Evolutionary conservation across 1,140 invertebrate species (phyloP).

Genomic region (Metopolophium dirhodum): DNA sequence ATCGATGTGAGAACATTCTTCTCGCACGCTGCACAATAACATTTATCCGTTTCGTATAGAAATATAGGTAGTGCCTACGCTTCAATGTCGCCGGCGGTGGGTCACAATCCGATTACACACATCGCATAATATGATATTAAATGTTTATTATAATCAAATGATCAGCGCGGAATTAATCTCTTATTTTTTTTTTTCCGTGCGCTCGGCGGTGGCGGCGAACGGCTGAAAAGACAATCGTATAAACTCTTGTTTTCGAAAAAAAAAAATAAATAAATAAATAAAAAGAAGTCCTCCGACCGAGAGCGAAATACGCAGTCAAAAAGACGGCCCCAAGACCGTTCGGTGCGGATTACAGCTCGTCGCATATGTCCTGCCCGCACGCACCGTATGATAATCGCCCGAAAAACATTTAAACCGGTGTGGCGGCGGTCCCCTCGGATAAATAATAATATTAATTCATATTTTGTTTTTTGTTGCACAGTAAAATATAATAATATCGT

Average conservation of each 20-base stretch:
- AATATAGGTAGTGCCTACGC: too few species aligned
- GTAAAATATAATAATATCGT: neutral
- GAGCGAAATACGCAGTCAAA: neutral
- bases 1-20: neutral
- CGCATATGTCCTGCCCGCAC: neutral
- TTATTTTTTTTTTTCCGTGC: neutral
- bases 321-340: neutral
- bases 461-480: neutral
- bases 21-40: neutral
- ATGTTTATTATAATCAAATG: neutral
- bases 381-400: neutral
- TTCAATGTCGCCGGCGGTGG: neutral
- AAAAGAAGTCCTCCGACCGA: neutral
- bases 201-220: neutral
- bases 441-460: slow-evolving; percentile 10
- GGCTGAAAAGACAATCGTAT: neutral
- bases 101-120: neutral
- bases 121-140: neutral
- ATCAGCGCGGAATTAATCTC: slow-evolving; percentile 9
- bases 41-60: neutral
- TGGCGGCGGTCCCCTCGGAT: neutral
- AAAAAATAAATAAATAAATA: neutral
- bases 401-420: slow-evolving; percentile 7
- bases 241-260: neutral
- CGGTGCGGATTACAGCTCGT: neutral